Conservation (phyloP, 1,140 invertebrate species). For the Pygmarrhopalites habei region DNA sequence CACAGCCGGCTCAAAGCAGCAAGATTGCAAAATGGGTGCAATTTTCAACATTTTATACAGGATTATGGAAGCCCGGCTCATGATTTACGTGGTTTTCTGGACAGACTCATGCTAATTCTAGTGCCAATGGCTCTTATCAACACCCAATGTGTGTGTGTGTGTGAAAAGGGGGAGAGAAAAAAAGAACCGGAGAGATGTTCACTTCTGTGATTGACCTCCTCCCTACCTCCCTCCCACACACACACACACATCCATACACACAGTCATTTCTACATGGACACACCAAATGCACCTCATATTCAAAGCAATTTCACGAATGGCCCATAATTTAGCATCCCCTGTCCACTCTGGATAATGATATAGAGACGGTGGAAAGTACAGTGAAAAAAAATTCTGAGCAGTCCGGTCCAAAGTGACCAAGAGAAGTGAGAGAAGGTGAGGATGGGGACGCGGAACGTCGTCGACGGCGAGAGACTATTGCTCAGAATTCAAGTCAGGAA, state of each 20-base stretch:
- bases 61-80: conserved; percentile 8
- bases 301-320: conserved; percentile 29
- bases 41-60: not conserved
- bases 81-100: conserved; percentile 7
- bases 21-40: conserved; percentile 28
- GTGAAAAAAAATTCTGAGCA: not conserved
- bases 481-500: not conserved
- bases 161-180: not conserved
- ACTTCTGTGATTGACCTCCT: conserved; percentile 7
- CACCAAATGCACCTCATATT: conserved; percentile 3
- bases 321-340: conserved; percentile 31
- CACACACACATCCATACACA: too few relatives aligned
- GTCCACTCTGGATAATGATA: conserved; percentile 9
- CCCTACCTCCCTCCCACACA: not conserved
- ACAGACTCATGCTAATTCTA: conserved; percentile 31
- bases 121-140: conserved; percentile 24
- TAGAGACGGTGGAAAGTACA: too few relatives aligned
- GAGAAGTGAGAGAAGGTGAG: not conserved
- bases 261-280: too few relatives aligned
- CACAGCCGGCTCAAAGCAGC: conserved; percentile 27
- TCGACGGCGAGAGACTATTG: not conserved
- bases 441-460: not conserved
- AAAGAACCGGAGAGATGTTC: too few relatives aligned
- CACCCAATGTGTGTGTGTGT: not conserved
- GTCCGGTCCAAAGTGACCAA: not conserved